These are phyloP conservation scores for Patagioenas fasciata DNA, from an alignment of 2,113 vertebrate genomes.

Conservation along the genomic window DNA sequence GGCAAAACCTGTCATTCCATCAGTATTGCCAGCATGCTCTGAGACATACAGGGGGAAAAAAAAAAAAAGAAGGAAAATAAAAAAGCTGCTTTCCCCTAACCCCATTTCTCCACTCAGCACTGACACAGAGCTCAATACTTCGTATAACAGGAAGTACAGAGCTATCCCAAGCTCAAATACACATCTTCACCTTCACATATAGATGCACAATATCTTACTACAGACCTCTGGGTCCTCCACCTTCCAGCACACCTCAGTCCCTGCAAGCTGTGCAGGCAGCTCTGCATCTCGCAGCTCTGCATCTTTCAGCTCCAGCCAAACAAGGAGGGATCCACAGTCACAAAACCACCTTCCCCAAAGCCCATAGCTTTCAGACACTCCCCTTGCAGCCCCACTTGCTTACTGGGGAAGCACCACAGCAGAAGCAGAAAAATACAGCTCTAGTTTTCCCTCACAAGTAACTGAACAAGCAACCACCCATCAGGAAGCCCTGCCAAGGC, in stretches of 20 bases:
- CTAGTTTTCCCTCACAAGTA: background rate
- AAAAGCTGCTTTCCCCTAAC: background rate
- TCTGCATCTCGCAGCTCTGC: background rate
- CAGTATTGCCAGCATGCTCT: background rate
- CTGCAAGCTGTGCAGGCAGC: background rate
- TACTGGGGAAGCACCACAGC: rapidly evolving
- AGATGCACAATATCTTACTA: background rate
- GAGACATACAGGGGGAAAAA: background rate
- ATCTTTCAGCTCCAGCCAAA: background rate
- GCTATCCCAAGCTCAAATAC: background rate
- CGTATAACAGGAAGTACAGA: rapidly evolving
- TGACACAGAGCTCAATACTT: background rate
- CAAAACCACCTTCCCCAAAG: background rate
- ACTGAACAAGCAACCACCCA: background rate
- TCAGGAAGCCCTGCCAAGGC: background rate
- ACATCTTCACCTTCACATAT: rapidly evolving
- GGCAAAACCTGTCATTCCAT: background rate
- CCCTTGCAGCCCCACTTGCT: rapidly evolving
- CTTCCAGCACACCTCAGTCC: background rate
- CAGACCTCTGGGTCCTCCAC: background rate
- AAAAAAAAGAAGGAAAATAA: too few relatives aligned
- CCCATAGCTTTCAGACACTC: background rate
- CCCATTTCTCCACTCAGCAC: background rate
- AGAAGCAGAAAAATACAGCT: background rate
- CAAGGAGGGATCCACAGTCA: background rate